A percentile compares a stretch with the other conserved stretches of the same genome.
Conservation (phyloP, 1,140 invertebrate species). For the Drosophila kohkoa region DNA sequence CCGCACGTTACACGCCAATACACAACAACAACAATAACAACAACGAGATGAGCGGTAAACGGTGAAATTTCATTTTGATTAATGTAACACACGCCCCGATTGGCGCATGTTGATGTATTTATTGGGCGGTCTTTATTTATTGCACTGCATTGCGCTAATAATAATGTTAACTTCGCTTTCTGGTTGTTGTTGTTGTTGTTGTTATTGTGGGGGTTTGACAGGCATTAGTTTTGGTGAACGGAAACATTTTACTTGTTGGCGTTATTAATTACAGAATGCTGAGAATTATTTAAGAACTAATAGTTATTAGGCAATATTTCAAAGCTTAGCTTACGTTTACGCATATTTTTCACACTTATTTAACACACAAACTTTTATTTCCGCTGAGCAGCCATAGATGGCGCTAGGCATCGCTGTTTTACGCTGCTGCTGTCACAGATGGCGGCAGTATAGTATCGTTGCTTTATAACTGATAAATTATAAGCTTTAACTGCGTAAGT, state of each 20-base stretch:
- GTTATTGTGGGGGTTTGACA: slow-evolving; percentile 21
- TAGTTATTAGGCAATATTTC: not conserved
- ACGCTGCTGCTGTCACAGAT: no score
- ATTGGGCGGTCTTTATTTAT: slow-evolving; percentile 60
- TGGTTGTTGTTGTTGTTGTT: slow-evolving; percentile 14
- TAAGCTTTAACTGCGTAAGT: no score
- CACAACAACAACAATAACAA: not conserved
- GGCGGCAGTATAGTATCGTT: no score
- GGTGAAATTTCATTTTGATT: slow-evolving; percentile 66
- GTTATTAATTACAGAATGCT: not conserved
- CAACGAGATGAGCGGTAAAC: not conserved
- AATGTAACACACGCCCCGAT: slow-evolving; percentile 61
- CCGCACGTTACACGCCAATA: slow-evolving; percentile 9
- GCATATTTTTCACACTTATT: not conserved
- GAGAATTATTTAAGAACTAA: not conserved
- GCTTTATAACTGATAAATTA: no score
- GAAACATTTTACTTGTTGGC: slow-evolving; percentile 15
- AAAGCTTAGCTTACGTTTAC: not conserved
- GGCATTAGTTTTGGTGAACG: slow-evolving; percentile 23
- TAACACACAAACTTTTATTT: no score
- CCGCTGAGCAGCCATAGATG: not conserved
- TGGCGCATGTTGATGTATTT: slow-evolving; percentile 64
- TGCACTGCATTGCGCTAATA: slow-evolving; percentile 40
- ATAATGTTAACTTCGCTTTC: slow-evolving; percentile 40
- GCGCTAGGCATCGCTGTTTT: not conserved